Percentiles rank a stretch among this genome's conserved stretches.
Evolutionary conservation across 2,113 vertebrate genomes (phyloP).

Genomic region (Petromus typicus): DNA sequence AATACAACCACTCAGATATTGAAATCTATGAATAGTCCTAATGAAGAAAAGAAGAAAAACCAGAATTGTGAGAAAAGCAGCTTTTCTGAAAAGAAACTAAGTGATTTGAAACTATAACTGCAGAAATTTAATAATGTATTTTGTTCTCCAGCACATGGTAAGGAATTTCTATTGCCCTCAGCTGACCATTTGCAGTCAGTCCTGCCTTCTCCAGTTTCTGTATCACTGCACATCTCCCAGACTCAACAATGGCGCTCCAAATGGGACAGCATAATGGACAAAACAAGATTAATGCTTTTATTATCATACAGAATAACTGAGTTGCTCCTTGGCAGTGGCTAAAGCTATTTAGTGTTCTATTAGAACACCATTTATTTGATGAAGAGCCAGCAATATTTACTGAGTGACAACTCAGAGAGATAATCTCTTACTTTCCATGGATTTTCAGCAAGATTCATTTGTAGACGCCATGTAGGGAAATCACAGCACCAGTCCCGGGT

Average conservation of each 20-base stretch:
- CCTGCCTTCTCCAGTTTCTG: conserved; percentile 17
- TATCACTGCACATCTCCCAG: neutral
- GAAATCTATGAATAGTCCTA: neutral
- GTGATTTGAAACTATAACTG: conserved; percentile 19
- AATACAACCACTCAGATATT: neutral
- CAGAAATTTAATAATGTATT: conserved; percentile 33
- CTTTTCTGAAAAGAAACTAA: conserved; percentile 24
- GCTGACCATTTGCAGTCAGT: conserved; percentile 3
- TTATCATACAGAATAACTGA: conserved; percentile 9
- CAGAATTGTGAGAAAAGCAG: neutral
- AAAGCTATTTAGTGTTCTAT: neutral
- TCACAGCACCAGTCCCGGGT: neutral
- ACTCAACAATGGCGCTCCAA: conserved; percentile 23
- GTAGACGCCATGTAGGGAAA: neutral
- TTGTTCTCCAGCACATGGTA: neutral
- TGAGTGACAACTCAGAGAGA: conserved; percentile 28
- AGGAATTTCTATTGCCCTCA: conserved; percentile 30
- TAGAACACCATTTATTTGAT: neutral
- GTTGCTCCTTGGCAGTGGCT: neutral
- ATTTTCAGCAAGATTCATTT: neutral
- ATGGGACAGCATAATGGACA: neutral
- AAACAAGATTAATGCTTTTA: neutral
- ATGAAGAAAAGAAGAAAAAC: neutral
- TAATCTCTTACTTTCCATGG: neutral
- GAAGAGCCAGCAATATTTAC: conserved; percentile 41